Conservation (phyloP, 2,888 invertebrate genomes). For the Drosophila maculinotata region DNA sequence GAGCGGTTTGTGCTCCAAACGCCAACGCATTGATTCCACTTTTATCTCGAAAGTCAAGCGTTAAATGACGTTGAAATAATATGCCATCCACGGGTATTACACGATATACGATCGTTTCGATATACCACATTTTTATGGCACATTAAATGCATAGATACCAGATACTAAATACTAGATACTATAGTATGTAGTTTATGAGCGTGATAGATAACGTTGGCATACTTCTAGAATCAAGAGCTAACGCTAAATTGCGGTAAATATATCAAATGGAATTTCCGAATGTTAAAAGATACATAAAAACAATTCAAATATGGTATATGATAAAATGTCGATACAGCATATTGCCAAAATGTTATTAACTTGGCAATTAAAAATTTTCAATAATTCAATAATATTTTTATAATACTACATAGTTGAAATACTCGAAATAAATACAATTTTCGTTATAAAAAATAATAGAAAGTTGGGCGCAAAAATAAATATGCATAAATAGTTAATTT, state of each 20-base stretch:
- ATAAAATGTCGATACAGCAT: no score
- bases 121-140: no score
- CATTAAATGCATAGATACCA: not conserved
- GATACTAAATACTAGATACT: not conserved
- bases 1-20: constrained; percentile 20
- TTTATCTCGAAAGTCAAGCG: constrained; percentile 33
- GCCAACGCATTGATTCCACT: constrained; percentile 45
- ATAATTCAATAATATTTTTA: no score
- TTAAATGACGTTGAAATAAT: constrained; percentile 32
- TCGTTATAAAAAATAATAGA: no score
- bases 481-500: no score
- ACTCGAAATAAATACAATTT: no score
- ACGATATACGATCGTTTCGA: constrained; percentile 35
- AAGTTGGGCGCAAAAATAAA: no score
- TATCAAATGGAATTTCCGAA: not conserved
- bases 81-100: constrained; percentile 25
- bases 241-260: not conserved
- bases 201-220: constrained; percentile 13
- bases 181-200: not conserved
- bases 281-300: not conserved
- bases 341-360: no score
- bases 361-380: no score
- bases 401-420: no score
- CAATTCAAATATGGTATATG: no score
- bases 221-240: not conserved